Evolutionary conservation across 2,888 invertebrate species (phyloP), one percentile per base, ranked within the genome.

Genomic region (Xestia c-nigrum): DNA sequence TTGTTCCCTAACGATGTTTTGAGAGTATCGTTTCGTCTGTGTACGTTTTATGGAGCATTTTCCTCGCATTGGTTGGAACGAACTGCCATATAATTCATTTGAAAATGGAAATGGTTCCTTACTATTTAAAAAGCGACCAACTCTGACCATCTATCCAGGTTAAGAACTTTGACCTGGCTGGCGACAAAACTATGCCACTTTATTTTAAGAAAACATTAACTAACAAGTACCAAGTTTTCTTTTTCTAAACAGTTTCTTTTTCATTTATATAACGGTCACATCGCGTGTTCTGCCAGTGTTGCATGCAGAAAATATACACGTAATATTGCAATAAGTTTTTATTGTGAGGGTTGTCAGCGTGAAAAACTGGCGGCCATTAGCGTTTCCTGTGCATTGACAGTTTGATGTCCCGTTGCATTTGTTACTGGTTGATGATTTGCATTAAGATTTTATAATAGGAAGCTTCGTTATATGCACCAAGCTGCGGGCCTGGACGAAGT

Each of bases 321-420:
- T 77, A 81, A 83, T 78, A 68, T 59, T 76, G 78, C 86, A 78
- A 79, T 79, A 74, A 85, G 66, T 75, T 75, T 73, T 74, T 75
- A 78, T 72, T 81, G 57, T 57, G 57, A 71, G 81, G 68, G 76
- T 79, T 85, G 76, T 72, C 81, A 76, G 50, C 40, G 21, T 82
- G 76, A 87, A 84, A 86, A 86, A 87, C 71, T 74, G 69, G 16
- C 47, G 43, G 78, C 69, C 84, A 88, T 86, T 86, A 82, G 63
- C 2, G 64, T 88, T 88, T 87, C 88, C 87, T 84, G 84, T 50
- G 68, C 68, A 71, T 74, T 74, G 74, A 71, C 74, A 77, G 75
- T 47, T 67, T 50, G 55, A 69, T 69, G 76, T 79, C 55, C 74
- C 50, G 73, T 70, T 73, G 81, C 59, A 74, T 80, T 76, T 76